Evolutionary conservation across 1,140 invertebrate species (phyloP).

Genomic region (Stratiolaelaps scimitus): DNA sequence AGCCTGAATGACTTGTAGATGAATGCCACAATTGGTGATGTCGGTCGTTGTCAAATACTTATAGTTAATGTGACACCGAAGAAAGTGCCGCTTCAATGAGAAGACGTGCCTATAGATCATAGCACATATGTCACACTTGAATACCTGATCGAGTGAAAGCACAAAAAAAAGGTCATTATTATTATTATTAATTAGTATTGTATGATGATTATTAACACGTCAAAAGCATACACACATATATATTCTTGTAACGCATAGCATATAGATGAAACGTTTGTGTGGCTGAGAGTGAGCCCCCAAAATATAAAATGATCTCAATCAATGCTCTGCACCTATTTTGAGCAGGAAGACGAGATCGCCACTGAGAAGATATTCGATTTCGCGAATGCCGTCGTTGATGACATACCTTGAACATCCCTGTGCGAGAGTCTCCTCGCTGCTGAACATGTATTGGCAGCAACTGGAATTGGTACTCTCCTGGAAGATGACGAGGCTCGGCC

Average conservation of each 20-base stretch:
- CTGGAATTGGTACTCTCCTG: constrained; percentile 22
- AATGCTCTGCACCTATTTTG: too few relatives aligned
- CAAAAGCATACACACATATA: too few relatives aligned
- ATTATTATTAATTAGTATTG: too few relatives aligned
- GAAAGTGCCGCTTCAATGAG: constrained; percentile 48
- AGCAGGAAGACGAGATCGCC: not conserved
- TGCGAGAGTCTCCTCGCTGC: not conserved
- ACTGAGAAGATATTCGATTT: too few relatives aligned
- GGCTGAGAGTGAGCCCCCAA: too few relatives aligned
- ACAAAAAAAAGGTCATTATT: too few relatives aligned
- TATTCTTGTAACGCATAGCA: too few relatives aligned
- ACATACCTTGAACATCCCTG: not conserved
- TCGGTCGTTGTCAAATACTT: constrained; percentile 44
- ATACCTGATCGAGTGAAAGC: constrained; percentile 36
- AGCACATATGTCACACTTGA: constrained; percentile 47
- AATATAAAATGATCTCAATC: too few relatives aligned
- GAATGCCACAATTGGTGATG: constrained; percentile 41
- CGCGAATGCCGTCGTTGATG: not conserved
- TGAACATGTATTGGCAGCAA: constrained; percentile 16
- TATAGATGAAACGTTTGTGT: too few relatives aligned
- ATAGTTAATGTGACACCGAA: constrained; percentile 47
- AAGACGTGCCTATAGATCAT: constrained; percentile 46
- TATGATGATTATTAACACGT: too few relatives aligned
- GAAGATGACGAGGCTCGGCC: not conserved
- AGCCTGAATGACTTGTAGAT: constrained; percentile 29